Conservation (phyloP, 2,888 invertebrate genomes). For the Endotricha flammealis region DNA sequence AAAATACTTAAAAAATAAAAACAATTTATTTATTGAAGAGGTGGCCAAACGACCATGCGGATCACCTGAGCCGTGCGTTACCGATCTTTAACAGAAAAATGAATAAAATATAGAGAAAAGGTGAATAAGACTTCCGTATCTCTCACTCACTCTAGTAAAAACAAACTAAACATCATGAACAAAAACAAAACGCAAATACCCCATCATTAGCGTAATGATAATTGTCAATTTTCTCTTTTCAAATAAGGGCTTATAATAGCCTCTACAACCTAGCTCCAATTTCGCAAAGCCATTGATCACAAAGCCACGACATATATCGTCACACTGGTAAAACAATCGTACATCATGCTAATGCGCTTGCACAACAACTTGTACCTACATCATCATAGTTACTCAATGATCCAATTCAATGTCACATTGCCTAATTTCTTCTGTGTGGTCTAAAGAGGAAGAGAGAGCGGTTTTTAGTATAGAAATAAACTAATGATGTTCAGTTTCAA, state of each 20-base stretch:
- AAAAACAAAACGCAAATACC: no score
- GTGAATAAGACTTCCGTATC: no score
- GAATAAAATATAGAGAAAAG: no score
- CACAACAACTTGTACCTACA: constrained; percentile 19
- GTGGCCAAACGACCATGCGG: no score
- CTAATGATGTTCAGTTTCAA: no score
- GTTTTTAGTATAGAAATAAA: no score
- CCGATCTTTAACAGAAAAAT: no score
- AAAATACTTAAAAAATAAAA: no score
- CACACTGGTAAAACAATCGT: constrained; percentile 10
- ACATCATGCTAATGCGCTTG: constrained; percentile 20
- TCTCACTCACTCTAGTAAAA: no score
- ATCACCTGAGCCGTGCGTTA: no score
- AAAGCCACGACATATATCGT: not conserved
- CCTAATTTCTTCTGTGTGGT: constrained; percentile 26
- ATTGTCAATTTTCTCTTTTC: constrained; percentile 31
- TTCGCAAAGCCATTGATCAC: constrained; percentile 10
- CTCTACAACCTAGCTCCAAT: constrained; percentile 1
- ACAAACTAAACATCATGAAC: no score
- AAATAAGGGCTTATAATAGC: constrained; percentile 1
- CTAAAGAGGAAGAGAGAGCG: constrained; percentile 14
- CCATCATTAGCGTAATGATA: constrained; percentile 38
- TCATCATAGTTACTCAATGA: constrained; percentile 41
- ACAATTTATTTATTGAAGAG: no score
- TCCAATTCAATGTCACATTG: constrained; percentile 53